Base-by-base conservation (phyloP, 2,888 invertebrate species). In the Agonum fuliginosum region DNA sequence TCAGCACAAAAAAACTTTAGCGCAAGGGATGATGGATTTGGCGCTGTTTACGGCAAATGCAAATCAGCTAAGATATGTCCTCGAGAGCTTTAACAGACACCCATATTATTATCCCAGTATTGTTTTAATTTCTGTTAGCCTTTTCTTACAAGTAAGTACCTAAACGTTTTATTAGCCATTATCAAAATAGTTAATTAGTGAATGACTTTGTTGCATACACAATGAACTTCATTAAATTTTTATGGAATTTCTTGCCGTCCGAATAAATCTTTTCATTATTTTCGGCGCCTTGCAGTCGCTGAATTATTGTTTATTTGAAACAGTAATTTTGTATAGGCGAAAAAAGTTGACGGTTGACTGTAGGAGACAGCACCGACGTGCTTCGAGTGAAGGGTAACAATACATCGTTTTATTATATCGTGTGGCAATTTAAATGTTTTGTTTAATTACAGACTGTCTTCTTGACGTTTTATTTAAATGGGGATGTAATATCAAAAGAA, bases 1-100 rank as follows among this genome's bases (percentile, higher is more conserved):
- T 86, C 95, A 96, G 82, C 95, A 96, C 81, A 96, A 95, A 86
- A 97, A 97, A 86, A 96, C 95, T 12, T 87, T 96, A 27, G 96
- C 96, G 0, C 96, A 96, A 83, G 96, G 96, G 3, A 96, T 96
- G 96, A 95, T 96, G 95, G 96, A 96, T 86, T 88, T 97, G 80
- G 96, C 96, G 0, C 87, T 97, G 24, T 90, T 97, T 48, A 95
- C 95, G 0, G 96, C 96, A 0, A 97, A 97, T 87, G 95, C 96
- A 3, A 96, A 96, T 88, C 96, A 96, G 84, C 89, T 97, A 77
- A 91, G 96, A 81, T 96, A 96, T 85, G 93, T 97, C 27, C 85
- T 96, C 69, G 94, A 94, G 83, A 92, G 92, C 0, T 91, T 90
- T 65, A 86, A 86, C 1, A 82, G 87, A 0, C 94, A 95, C 86